Evolutionary conservation across 1,140 invertebrate genomes (phyloP).

Genomic region (Drosophila novamexicana): DNA sequence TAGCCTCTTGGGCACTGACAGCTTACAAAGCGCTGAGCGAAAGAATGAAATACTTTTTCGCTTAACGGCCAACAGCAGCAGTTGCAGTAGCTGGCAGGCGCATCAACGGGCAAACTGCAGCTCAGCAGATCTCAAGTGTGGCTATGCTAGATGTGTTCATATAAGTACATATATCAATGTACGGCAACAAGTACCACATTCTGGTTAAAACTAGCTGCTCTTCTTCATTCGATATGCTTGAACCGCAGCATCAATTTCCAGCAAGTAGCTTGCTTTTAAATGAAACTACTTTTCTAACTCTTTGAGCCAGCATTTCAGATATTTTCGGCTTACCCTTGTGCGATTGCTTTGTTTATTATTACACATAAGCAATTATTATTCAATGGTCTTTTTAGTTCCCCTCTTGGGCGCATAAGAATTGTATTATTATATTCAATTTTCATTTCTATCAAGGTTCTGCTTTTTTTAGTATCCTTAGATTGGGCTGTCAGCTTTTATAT

Average conservation of each 20-base stretch:
- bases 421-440: too few species aligned
- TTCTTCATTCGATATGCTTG: not conserved
- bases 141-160: not conserved
- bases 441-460: too few species aligned
- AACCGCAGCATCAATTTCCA: not conserved
- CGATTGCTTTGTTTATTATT: not conserved
- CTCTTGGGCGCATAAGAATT: too few species aligned
- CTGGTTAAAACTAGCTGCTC: conserved; percentile 1
- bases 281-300: not conserved
- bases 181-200: not conserved
- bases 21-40: conserved; percentile 37
- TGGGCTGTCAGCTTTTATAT: too few species aligned
- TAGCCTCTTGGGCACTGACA: conserved; percentile 62
- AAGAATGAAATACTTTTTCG: conserved; percentile 27
- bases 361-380: too few species aligned
- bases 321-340: not conserved
- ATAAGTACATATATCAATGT: not conserved
- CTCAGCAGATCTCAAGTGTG: conserved; percentile 15
- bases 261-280: not conserved
- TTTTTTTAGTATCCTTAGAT: too few species aligned
- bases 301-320: not conserved
- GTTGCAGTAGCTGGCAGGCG: not conserved
- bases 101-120: conserved; percentile 6
- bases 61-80: conserved; percentile 10
- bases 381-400: too few species aligned